Evolutionary conservation across 2,797 vertebrate species (phyloP).

Genomic region (Anabacerthia variegaticeps): DNA sequence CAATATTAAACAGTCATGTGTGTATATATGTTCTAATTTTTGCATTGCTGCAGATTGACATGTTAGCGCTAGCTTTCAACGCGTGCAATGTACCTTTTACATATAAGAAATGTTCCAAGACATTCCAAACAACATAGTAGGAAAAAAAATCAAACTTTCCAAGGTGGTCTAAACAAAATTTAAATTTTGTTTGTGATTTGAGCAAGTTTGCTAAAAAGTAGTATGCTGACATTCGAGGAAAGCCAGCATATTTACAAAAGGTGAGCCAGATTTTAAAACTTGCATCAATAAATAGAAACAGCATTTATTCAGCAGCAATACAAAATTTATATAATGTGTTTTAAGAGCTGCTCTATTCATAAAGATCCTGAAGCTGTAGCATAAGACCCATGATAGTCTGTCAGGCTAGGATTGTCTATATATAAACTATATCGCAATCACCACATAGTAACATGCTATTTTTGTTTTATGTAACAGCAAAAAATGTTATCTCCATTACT

Average conservation of each 20-base stretch:
- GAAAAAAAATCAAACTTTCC: not conserved
- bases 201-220: not conserved
- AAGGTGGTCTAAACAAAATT: not conserved
- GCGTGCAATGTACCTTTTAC: not conserved
- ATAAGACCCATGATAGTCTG: conserved; percentile 36
- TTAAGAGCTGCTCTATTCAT: not conserved
- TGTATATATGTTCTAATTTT: not conserved
- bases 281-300: not conserved
- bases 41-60: not conserved
- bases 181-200: not conserved
- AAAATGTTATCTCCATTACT: conserved; percentile 49
- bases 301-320: not conserved
- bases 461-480: conserved; percentile 70
- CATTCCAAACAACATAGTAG: not conserved
- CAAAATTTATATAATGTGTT: not conserved
- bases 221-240: not conserved
- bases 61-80: not conserved
- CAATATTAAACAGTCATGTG: not conserved
- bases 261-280: not conserved
- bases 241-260: not conserved
- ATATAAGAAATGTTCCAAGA: not conserved
- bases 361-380: conserved; percentile 21
- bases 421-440: conserved; percentile 70
- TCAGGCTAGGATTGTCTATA: conserved; percentile 66
- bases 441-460: conserved; percentile 71